Conservation (phyloP, 2,113 vertebrate species). For the Amphilophus citrinellus region DNA sequence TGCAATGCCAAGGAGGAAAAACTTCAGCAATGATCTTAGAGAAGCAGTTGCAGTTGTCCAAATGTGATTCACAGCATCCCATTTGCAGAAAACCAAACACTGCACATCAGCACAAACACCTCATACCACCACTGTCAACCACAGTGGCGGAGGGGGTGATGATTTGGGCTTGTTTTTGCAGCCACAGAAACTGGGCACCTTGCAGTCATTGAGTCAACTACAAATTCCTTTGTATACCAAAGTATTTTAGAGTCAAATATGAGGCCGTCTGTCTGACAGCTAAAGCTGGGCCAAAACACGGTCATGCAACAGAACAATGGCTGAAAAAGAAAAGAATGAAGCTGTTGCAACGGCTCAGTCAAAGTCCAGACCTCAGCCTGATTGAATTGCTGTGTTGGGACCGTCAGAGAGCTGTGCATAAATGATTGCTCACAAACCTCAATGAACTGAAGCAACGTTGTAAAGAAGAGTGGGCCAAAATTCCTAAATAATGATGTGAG, state of each 20-base stretch:
- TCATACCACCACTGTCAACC: background rate
- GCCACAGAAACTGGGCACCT: background rate
- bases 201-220: background rate
- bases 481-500: slow-evolving; percentile 4
- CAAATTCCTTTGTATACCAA: background rate
- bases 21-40: slow-evolving; percentile 1
- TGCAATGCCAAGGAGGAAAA: background rate
- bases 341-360: background rate
- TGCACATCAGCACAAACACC: background rate
- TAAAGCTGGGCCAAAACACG: background rate
- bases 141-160: background rate
- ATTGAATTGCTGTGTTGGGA: background rate
- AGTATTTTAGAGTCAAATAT: background rate
- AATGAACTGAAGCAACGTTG: background rate
- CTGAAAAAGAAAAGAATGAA: background rate
- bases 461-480: background rate
- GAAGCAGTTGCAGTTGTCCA: background rate
- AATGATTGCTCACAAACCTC: background rate
- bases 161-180: slow-evolving; percentile 4
- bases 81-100: background rate
- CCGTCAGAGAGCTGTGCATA: background rate
- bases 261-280: background rate
- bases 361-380: background rate
- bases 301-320: background rate
- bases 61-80: background rate